Evolutionary conservation across 2,888 invertebrate genomes (phyloP), one percentile per base, ranked within the genome.

Genomic region (Acanthosepion pharaonis): DNA sequence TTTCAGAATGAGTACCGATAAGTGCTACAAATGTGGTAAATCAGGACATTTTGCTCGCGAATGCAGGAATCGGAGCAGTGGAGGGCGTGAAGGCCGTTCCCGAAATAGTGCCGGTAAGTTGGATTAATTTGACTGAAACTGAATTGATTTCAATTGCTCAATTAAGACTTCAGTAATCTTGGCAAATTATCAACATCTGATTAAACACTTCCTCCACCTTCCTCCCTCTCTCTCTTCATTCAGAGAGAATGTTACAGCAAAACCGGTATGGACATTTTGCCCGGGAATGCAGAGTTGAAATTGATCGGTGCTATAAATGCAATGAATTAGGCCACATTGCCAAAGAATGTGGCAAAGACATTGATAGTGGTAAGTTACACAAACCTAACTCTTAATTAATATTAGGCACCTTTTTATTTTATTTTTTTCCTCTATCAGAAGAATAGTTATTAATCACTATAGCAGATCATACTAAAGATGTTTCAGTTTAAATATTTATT

Each of bases 201-300:
- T 51, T 15, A 51, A 42, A 42, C 42, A 42, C 42, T 1, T 49
- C 9, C 25, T 53, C 42, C 15, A 0, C 53, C 53, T 53, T 53
- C 15, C 33, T 33, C 15, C 94, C 92, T 91, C 94, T n/a, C 94
- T 95, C 0, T 5, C 15, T 78, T n/a, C 1, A 96, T 95, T 55
- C 96, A 97, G 99, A 99, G 97, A 99, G n/a, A 99, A 98, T 99
- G 99, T 98, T 99, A 99, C 98, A 98, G 97, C 99, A 99, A 98
- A 99, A 99, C 98, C 99, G 99, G 98, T 98, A 98, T 53, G 97
- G 97, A 23, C 97, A 97, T 95, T 97, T 97, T 96, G 97, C 97
- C 91, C 96, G 97, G 91, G 97, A 97, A 94, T 97, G 97, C 95
- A 98, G 99, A 97, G 99, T 99, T 98, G 99, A 99, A 97, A 98